Evolutionary conservation across 2,888 invertebrate genomes (phyloP).

Genomic region (Cephonodes hylas): DNA sequence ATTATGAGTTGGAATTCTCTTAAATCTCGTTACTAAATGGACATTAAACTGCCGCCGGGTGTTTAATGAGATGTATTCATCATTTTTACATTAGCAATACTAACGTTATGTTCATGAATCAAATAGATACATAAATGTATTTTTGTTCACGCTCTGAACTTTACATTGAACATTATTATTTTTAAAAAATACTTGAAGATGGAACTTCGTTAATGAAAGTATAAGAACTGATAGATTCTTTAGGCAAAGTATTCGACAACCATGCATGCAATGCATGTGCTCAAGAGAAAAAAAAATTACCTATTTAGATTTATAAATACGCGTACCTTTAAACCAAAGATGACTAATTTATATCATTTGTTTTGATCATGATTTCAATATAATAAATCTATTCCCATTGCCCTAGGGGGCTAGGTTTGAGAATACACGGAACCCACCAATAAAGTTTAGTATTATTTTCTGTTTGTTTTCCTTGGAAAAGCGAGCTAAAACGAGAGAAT

Average conservation of each 20-base stretch:
- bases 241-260: too few species aligned
- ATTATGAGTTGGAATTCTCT: not conserved
- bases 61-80: not conserved
- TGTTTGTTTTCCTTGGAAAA: too few species aligned
- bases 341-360: not conserved
- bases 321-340: not conserved
- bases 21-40: not conserved
- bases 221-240: too few species aligned
- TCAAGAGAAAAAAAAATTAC: not conserved
- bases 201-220: too few species aligned
- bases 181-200: too few species aligned
- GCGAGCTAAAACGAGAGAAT: too few species aligned
- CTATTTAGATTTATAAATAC: not conserved
- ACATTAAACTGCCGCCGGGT: not conserved
- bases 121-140: not conserved
- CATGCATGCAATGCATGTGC: too few species aligned
- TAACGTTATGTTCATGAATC: not conserved
- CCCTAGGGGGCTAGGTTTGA: not conserved
- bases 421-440: too few species aligned
- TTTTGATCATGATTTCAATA: not conserved
- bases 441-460: too few species aligned
- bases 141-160: not conserved
- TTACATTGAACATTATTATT: too few species aligned
- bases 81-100: not conserved
- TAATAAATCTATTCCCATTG: not conserved